phyloP scores from a whole-genome alignment of 1,140 invertebrate genomes.

The Calephelis virginiensis region DNA sequence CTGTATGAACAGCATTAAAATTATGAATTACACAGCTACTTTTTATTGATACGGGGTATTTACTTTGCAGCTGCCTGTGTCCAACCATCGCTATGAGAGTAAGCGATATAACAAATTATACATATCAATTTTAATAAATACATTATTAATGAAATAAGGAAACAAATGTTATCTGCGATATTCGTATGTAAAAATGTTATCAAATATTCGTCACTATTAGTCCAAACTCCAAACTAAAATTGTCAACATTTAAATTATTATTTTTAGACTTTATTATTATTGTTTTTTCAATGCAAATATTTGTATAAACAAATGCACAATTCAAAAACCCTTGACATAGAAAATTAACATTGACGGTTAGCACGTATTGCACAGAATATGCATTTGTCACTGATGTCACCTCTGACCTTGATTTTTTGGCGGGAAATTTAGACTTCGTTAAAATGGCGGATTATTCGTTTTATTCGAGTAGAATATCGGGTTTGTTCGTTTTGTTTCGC shows the following conservation, averaged over 20 bases:
- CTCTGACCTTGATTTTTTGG: constrained; percentile 34
- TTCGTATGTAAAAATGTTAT: constrained; percentile 7
- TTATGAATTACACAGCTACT: too few species aligned
- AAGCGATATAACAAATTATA: too few species aligned
- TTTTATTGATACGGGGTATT: too few species aligned
- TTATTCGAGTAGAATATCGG: constrained; percentile 55
- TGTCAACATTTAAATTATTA: not conserved
- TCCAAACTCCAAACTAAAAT: not conserved
- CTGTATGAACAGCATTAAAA: too few species aligned
- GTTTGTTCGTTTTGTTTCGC: constrained; percentile 53
- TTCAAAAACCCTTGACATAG: too few species aligned
- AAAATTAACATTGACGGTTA: too few species aligned
- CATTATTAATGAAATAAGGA: not conserved
- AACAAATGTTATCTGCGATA: not conserved
- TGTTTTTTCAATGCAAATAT: too few species aligned
- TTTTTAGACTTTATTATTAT: not conserved
- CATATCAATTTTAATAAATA: not conserved
- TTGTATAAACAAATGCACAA: too few species aligned
- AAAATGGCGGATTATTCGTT: constrained; percentile 25
- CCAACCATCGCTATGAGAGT: too few species aligned
- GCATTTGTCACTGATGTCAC: constrained; percentile 11
- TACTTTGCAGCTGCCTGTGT: too few species aligned
- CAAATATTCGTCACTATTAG: constrained; percentile 16
- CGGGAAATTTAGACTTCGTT: constrained; percentile 41
- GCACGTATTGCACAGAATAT: not conserved